Evolutionary conservation across 1,140 invertebrate species (phyloP), one percentile per base, ranked within the genome.

Genomic region (Pseudomyrmex sp.): DNA sequence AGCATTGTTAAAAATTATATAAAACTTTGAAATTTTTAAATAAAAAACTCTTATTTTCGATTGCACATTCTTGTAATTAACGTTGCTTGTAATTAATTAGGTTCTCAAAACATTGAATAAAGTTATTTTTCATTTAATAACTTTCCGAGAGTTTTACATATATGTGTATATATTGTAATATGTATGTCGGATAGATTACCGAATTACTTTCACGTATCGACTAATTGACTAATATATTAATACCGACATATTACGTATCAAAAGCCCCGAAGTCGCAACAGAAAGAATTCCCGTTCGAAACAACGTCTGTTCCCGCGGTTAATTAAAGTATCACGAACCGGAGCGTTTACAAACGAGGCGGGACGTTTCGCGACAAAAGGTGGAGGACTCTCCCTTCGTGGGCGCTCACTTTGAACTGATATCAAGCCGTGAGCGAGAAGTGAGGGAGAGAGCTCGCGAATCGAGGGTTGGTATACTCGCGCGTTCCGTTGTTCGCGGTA

Each of bases 401-500:
- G 56, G 66, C 76, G 66, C 54, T 80, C 76, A 70, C 76, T 80
- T 80, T 80, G 76, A 79, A 79, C 76, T 44, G 65, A 72, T 80
- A 80, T 80, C 76, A 80, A 80, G 20, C 23, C 56, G 66, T 35
- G 65, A 59, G 65, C 56, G 44, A 35, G 35, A 35, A 20, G 15
- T 5, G 15, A 44, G 26, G 65, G 54, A 54, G 9, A 13, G 20
- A 13, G 44, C 52, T 79, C 75, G 63, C 65, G 52, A 58, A 79
- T 59, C 59, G 59, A 75, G 79, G 79, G 79, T 82, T 56, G 70
- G 56, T 35, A 13, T 13, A 65, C 59, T 82, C 69, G 68, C 66
- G 35, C 46, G 48, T 76, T 85, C 35, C 75, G 85, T 88, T 84
- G 86, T 79, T 82, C 84, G 62, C 44, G 85, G 83, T 85, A 89